These are phyloP conservation scores for Steinernema scapterisci DNA, from an alignment of 2,888 invertebrate genomes.

Conservation along the genomic window DNA sequence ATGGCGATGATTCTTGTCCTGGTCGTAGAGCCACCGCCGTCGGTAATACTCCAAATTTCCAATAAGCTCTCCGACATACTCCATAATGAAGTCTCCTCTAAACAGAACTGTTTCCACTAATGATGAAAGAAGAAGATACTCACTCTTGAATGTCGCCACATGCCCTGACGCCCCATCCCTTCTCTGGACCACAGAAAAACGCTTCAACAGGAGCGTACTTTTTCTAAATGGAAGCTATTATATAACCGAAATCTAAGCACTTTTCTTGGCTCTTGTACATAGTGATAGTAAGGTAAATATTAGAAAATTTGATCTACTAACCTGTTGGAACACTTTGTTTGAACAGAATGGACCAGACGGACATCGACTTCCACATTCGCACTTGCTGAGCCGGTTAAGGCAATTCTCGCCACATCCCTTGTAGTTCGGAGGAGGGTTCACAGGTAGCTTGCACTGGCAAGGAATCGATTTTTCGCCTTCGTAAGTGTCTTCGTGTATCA, in stretches of 20 bases:
- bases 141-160: slow-evolving; percentile 77
- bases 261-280: no score
- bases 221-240: slow-evolving; percentile 68
- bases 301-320: slow-evolving; percentile 37
- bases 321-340: slow-evolving; percentile 88
- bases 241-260: no score
- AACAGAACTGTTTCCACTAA: not conserved
- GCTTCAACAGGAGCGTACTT: slow-evolving; percentile 83
- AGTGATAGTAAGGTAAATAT: no score
- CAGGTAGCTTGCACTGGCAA: slow-evolving; percentile 3
- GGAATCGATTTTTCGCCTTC: slow-evolving; percentile 5
- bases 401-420: slow-evolving; percentile 45
- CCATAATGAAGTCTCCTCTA: slow-evolving; percentile 87
- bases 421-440: not conserved
- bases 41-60: slow-evolving; percentile 64
- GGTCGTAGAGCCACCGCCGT: slow-evolving; percentile 84
- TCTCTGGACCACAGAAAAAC: slow-evolving; percentile 79
- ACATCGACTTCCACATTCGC: slow-evolving; percentile 80
- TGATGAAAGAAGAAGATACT: slow-evolving; percentile 66
- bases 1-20: slow-evolving; percentile 69
- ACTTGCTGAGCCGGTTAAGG: slow-evolving; percentile 52
- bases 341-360: slow-evolving; percentile 84
- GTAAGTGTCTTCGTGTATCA: slow-evolving; percentile 24
- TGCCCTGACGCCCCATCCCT: slow-evolving; percentile 90
- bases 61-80: slow-evolving; percentile 96